Conservation (phyloP, 1,140 invertebrate genomes). For the Drosophila dunni region DNA sequence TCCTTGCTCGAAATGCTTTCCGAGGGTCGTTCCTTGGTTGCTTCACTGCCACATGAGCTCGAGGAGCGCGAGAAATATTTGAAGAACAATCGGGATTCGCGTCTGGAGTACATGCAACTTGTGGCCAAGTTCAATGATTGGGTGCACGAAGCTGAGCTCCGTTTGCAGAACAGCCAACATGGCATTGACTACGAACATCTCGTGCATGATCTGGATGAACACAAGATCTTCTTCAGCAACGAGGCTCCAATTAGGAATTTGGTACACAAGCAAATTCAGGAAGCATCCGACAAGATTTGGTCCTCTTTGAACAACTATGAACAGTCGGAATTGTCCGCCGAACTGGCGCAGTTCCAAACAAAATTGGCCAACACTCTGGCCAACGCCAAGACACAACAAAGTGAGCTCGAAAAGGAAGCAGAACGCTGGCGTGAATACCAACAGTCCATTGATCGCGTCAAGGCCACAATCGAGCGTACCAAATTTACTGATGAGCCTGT, state of each 20-base stretch:
- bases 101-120: constrained; percentile 89
- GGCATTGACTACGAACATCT: constrained; percentile 95
- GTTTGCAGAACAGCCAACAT: constrained; percentile 91
- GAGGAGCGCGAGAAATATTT: constrained; percentile 92
- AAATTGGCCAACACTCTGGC: constrained; percentile 92
- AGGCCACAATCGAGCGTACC: constrained; percentile 89
- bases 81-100: constrained; percentile 91
- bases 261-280: constrained; percentile 92
- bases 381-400: constrained; percentile 90
- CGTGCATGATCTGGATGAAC: constrained; percentile 92
- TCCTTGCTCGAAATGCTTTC: constrained; percentile 92
- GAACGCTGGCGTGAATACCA: constrained; percentile 92
- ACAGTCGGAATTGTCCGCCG: constrained; percentile 92
- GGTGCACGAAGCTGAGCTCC: constrained; percentile 93
- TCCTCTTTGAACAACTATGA: constrained; percentile 91
- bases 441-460: constrained; percentile 90
- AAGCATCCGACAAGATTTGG: constrained; percentile 94
- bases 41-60: constrained; percentile 91
- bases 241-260: constrained; percentile 91
- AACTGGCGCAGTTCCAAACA: constrained; percentile 92
- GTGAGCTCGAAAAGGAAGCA: constrained; percentile 90
- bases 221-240: constrained; percentile 93
- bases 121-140: constrained; percentile 93
- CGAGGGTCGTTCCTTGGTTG: constrained; percentile 91
- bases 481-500: constrained; percentile 91